Evolutionary conservation across 2,113 vertebrate genomes (phyloP), one percentile per base, ranked within the genome.

Genomic region (Thymallus thymallus): DNA sequence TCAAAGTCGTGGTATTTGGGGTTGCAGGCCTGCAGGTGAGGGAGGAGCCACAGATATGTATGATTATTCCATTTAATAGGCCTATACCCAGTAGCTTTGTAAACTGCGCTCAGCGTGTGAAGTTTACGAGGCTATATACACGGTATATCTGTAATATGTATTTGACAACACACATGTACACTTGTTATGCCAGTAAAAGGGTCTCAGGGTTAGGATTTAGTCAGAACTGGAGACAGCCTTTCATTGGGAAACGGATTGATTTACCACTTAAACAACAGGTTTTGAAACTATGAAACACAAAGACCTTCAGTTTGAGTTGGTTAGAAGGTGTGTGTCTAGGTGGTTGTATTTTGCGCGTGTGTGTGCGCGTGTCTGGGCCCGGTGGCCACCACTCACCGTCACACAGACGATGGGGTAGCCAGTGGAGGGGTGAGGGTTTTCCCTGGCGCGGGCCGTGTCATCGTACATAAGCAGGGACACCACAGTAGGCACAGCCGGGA

Each of bases 1-100:
- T 95, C 90, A 48, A 93, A 96, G 77, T 94, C 92, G 10, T 92
- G 90, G 81, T 93, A 94, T 77, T 95, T 96, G 0, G 94, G 93
- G 82, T 94, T 96, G 78, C 94, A 94, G 14, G 93, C 93, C 94
- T 95, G 68, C 7, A 22, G 58, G 67, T 60, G 23, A 46, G 55
- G 66, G 22, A 30, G 4, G 3, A 24, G 20, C 55, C 7, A 41
- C 35, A 41, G 9, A 0, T 10, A 41, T 10, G 9, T 41, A 2
- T 0, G 35, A 41, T 41, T 41, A 10, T 41, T 7, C 1, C 9
- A 35, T 35, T 6, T 35, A 35, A 35, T 35, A 35, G 35, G 35
- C 7, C 7, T 2, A 35, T 9, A 35, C 35, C 7, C 35, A 41
- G 9, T 35, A 9, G 2, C 7, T 7, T 35, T 35, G 35, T 2